Conservation (phyloP, 2,888 invertebrate species). For the Phyllotreta cruciferae region DNA sequence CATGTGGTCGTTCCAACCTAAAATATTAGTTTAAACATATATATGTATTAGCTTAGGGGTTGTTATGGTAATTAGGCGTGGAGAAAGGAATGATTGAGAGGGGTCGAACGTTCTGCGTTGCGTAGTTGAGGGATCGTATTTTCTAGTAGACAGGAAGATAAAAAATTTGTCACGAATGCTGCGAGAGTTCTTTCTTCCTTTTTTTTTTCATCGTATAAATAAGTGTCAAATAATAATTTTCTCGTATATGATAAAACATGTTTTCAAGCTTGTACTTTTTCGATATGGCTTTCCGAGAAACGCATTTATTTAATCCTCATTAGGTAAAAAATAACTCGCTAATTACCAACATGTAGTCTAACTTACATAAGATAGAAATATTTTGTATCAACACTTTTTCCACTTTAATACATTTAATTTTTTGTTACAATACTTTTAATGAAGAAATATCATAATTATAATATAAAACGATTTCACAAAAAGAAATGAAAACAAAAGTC, state of each 20-base stretch:
- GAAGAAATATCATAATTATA: too few relatives aligned
- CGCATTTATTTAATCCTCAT: neutral
- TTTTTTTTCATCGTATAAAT: too few relatives aligned
- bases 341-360: neutral
- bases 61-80: slow-evolving; percentile 53
- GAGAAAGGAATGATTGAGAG: slow-evolving; percentile 26
- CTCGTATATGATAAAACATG: too few relatives aligned
- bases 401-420: neutral
- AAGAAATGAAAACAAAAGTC: slow-evolving; percentile 15
- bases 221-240: too few relatives aligned
- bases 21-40: slow-evolving; percentile 52
- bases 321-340: neutral
- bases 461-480: neutral
- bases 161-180: too few relatives aligned
- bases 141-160: too few relatives aligned
- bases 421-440: neutral
- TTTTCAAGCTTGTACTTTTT: too few relatives aligned
- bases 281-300: too few relatives aligned
- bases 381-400: too few relatives aligned
- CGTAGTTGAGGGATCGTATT: too few relatives aligned
- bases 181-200: too few relatives aligned
- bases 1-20: slow-evolving; percentile 40
- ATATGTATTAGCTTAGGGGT: slow-evolving; percentile 51
- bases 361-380: neutral
- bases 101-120: slow-evolving; percentile 5